Evolutionary conservation across 2,113 vertebrate species (phyloP), one percentile per base, ranked within the genome.

Genomic region (Chloropsis hardwickii): DNA sequence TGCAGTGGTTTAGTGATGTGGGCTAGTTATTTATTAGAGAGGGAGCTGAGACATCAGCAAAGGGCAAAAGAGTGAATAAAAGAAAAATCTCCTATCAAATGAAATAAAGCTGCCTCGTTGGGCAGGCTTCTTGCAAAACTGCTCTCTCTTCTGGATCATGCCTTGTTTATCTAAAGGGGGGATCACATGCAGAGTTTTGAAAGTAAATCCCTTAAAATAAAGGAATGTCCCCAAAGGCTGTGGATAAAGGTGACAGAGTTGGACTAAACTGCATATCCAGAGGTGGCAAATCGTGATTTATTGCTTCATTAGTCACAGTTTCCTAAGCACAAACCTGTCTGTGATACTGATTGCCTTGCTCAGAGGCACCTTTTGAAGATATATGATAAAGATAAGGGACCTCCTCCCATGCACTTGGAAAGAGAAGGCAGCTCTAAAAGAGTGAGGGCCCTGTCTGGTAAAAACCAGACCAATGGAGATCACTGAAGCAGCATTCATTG

Each of bases 1-100:
- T 67, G 74, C 87, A 66, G 73, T 0, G 1, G 39, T 82, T 95
- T 73, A 77, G 76, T 54, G 87, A 89, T 56, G 91, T 80, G 85
- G 60, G 40, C 66, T 76, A 39, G 89, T 86, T 96, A 92, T 95
- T 96, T 94, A 97, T 97, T 95, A 81, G 94, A 92, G 76, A 76
- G 53, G 39, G 82, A 94, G 56, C 70, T 85, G 80, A 93, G 86
- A 86, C 50, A 92, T 60, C 81, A 92, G 85, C 61, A 65, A 86
- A 91, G 69, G 89, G 81, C 8, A 8, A 70, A 92, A 86, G 77
- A 76, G 18, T 40, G 72, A 90, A 83, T 66, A 39, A 61, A 83
- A 71, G 45, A 37, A 92, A 91, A 92, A 71, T 76, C 85, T 54
- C 77, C 64, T 77, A 35, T 31, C 47, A 87, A 88, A 78, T 62